A percentile compares a stretch with the other conserved stretches of the same genome.
Conservation (phyloP, 1,140 invertebrate species). For the Drosophila leontia region DNA sequence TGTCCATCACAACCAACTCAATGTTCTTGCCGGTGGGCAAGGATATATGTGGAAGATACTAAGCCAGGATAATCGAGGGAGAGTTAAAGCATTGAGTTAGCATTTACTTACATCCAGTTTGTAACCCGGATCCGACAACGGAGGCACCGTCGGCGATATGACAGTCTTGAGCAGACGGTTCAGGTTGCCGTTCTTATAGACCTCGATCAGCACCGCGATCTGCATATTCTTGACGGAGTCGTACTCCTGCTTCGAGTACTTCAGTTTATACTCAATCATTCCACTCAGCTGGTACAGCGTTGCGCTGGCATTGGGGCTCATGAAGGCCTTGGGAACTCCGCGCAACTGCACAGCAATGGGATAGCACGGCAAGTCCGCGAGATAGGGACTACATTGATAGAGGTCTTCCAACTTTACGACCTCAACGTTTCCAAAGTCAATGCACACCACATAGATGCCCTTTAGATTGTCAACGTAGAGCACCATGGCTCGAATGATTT, state of each 20-base stretch:
- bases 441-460: constrained; percentile 61
- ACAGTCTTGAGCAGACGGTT: constrained; percentile 64
- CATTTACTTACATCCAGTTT: constrained; percentile 47
- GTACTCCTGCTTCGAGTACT: constrained; percentile 50
- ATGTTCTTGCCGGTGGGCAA: constrained; percentile 60
- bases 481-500: constrained; percentile 65
- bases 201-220: constrained; percentile 51
- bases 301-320: constrained; percentile 55
- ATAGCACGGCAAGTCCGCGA: constrained; percentile 50
- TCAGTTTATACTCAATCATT: constrained; percentile 45
- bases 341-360: constrained; percentile 67
- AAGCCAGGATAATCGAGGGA: background rate
- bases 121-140: constrained; percentile 13
- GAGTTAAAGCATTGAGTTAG: too few species aligned
- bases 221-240: constrained; percentile 45
- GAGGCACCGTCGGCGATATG: constrained; percentile 51
- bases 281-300: constrained; percentile 56
- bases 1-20: constrained; percentile 74
- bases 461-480: constrained; percentile 51
- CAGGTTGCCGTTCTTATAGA: constrained; percentile 51
- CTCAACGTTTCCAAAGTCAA: constrained; percentile 77
- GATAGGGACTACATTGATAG: constrained; percentile 45
- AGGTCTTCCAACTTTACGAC: constrained; percentile 44
- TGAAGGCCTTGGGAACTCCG: constrained; percentile 47
- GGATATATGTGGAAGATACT: constrained; percentile 54